phyloP scores from a whole-genome alignment of 1,140 invertebrate genomes.

The Neodiprion fabricii region DNA sequence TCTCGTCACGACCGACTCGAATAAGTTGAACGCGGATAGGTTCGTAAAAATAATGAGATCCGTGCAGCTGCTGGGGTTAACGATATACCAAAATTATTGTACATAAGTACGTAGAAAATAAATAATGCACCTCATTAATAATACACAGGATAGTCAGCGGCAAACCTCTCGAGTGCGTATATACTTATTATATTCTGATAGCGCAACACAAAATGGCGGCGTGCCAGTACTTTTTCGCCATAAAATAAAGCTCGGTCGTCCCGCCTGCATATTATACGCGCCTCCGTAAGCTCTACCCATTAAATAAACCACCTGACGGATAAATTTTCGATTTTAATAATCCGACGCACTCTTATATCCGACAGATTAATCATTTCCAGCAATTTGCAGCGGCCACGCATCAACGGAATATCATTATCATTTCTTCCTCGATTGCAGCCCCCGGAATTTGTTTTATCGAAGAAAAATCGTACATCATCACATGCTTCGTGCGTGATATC shows the following conservation, averaged over 20 bases:
- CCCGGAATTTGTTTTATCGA: background rate
- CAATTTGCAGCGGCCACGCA: slow-evolving; percentile 25
- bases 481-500: too few relatives aligned
- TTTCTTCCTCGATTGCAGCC: slow-evolving; percentile 42
- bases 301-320: background rate
- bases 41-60: background rate
- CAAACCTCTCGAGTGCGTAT: background rate
- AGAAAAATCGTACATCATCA: too few relatives aligned
- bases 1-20: too few relatives aligned
- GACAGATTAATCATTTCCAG: background rate
- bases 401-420: slow-evolving; percentile 52
- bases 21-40: too few relatives aligned
- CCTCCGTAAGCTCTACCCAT: background rate
- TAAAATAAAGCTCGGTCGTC: background rate
- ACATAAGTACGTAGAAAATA: background rate
- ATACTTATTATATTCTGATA: background rate
- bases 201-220: background rate
- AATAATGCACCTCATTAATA: slow-evolving; percentile 7
- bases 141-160: background rate
- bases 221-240: background rate
- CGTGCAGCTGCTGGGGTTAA: background rate
- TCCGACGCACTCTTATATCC: background rate
- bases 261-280: background rate
- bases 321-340: background rate
- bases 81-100: background rate